These are phyloP conservation scores for Ornithorhynchus anatinus DNA, from an alignment of 2,113 vertebrate species.

Conservation along the genomic window DNA sequence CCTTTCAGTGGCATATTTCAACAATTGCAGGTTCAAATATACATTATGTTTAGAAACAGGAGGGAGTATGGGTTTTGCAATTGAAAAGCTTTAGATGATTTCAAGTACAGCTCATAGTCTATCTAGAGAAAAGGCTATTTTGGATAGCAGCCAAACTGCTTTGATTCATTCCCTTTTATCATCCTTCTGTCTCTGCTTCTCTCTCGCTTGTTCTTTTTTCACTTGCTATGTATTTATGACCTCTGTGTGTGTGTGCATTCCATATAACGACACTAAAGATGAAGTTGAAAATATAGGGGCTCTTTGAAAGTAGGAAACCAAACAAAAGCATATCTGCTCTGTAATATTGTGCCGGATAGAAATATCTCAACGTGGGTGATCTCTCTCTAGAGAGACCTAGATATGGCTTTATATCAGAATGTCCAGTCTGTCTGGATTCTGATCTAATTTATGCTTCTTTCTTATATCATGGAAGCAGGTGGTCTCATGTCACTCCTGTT, in stretches of 20 bases:
- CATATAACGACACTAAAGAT: neutral
- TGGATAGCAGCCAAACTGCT: neutral
- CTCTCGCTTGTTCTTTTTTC: neutral
- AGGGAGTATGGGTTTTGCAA: too few relatives aligned
- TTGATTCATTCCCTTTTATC: too few relatives aligned
- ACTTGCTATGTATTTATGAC: neutral
- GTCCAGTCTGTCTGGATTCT: constrained; percentile 7
- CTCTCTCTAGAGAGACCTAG: constrained; percentile 4
- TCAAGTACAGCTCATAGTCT: neutral
- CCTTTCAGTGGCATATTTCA: too few relatives aligned
- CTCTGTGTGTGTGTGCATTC: neutral
- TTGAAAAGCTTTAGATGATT: too few relatives aligned
- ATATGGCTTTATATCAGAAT: constrained; percentile 19
- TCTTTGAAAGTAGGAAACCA: neutral
- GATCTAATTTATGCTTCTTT: constrained; percentile 8
- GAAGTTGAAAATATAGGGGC: neutral
- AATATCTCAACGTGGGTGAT: neutral
- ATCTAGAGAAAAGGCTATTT: constrained; percentile 25
- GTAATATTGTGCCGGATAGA: neutral
- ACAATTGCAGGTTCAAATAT: too few relatives aligned
- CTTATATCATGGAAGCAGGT: constrained; percentile 10
- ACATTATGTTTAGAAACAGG: too few relatives aligned
- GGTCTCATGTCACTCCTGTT: neutral
- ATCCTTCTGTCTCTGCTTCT: neutral
- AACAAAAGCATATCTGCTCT: neutral